Evolutionary conservation across 1,140 invertebrate genomes (phyloP).

Genomic region (Ceratosolen solmsi): DNA sequence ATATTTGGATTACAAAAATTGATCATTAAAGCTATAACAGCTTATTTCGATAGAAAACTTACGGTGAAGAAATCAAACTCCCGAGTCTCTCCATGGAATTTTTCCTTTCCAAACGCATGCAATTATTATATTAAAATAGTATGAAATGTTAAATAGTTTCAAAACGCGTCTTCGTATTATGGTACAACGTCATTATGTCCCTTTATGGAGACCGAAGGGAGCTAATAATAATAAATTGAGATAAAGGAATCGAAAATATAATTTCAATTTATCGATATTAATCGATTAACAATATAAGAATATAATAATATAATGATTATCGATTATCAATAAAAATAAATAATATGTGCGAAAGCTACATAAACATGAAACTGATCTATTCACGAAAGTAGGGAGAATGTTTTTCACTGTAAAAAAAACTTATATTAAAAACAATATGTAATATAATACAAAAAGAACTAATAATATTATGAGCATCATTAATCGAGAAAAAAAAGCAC

Average conservation of each 20-base stretch:
- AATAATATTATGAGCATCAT: neutral
- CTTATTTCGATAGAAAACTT: neutral
- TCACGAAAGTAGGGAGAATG: constrained; percentile 39
- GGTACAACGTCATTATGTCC: neutral
- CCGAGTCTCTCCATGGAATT: constrained; percentile 27
- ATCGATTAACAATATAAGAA: neutral
- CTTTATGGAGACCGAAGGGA: neutral
- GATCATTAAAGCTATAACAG: neutral
- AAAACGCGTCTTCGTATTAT: neutral
- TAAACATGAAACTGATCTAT: constrained; percentile 28
- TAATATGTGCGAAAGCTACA: neutral
- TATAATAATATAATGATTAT: neutral
- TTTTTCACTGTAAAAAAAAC: constrained; percentile 9
- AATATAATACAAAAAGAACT: neutral
- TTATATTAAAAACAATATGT: constrained; percentile 8
- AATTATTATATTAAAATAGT: neutral
- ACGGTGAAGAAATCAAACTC: neutral
- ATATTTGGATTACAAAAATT: too few relatives aligned
- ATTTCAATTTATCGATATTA: too few relatives aligned
- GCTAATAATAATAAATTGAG: neutral
- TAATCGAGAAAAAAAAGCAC: neutral
- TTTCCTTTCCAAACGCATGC: neutral
- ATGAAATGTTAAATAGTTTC: neutral
- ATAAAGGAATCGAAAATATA: too few relatives aligned
- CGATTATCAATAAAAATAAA: neutral